A percentile compares a stretch with the other conserved stretches of the same genome.
Conservation (phyloP, 2,797 vertebrate genomes). For the Pangasius krempfi region DNA sequence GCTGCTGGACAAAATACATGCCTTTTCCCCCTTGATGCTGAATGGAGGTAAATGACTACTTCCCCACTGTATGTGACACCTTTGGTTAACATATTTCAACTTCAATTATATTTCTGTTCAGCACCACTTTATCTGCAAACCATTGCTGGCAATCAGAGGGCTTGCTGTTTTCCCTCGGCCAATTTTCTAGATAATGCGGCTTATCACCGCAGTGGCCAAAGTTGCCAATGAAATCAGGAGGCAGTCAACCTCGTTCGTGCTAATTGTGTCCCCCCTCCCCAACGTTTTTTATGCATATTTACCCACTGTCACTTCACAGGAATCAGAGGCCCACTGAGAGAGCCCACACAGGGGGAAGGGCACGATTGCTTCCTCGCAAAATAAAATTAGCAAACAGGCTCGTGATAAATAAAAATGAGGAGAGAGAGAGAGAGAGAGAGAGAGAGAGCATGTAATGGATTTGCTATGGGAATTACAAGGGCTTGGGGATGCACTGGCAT, state of each 20-base stretch:
- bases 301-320: slow-evolving; percentile 99
- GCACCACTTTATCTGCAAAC: slow-evolving; percentile 98
- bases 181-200: slow-evolving; percentile 99
- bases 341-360: slow-evolving; percentile 75
- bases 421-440: slow-evolving; percentile 19
- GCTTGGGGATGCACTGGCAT: slow-evolving; percentile 70
- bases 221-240: slow-evolving; percentile 99
- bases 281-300: slow-evolving; percentile 99
- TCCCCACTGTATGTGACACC: slow-evolving; percentile 94
- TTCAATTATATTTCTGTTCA: slow-evolving; percentile 99
- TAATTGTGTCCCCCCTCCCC: slow-evolving; percentile 89
- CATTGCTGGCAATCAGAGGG: slow-evolving; percentile 99
- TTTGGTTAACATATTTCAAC: slow-evolving; percentile 99
- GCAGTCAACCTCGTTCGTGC: slow-evolving; percentile 94
- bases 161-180: slow-evolving; percentile 99
- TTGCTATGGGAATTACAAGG: slow-evolving; percentile 69
- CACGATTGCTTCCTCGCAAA: slow-evolving; percentile 96
- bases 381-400: slow-evolving; percentile 99
- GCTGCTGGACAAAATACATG: slow-evolving; percentile 82
- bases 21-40: slow-evolving; percentile 87
- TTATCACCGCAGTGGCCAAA: slow-evolving; percentile 98
- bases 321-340: slow-evolving; percentile 97
- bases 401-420: slow-evolving; percentile 91
- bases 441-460: slow-evolving; percentile 62
- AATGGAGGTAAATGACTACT: slow-evolving; percentile 96